phyloP scores from a whole-genome alignment of 2,797 vertebrate species.

The Chaetodon trifasciatus region DNA sequence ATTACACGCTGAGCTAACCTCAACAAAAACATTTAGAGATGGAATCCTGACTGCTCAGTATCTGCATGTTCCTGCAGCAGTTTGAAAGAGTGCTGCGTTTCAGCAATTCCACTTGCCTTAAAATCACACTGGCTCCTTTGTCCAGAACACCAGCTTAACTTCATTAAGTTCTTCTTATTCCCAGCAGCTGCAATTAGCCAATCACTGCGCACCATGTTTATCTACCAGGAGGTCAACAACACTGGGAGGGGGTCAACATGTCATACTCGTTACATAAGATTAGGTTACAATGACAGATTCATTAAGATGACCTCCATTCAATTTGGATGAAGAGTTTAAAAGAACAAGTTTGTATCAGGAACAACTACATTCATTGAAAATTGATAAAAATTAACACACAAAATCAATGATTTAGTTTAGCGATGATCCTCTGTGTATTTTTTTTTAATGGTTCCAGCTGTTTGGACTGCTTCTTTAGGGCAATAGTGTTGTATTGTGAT shows the following conservation, averaged over 20 bases:
- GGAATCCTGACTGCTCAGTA: conserved; percentile 21
- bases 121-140: conserved; percentile 30
- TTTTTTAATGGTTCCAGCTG: not conserved
- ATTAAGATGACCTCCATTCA: not conserved
- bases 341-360: too few relatives aligned
- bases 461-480: not conserved
- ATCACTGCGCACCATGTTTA: conserved; percentile 2
- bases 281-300: not conserved
- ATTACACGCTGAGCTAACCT: conserved; percentile 35
- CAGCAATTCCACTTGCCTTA: not conserved
- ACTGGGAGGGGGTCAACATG: not conserved
- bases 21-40: conserved; percentile 45
- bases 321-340: too few relatives aligned
- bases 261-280: not conserved
- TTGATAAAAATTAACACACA: too few relatives aligned
- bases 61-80: not conserved
- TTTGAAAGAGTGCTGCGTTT: conserved; percentile 10
- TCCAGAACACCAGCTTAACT: conserved; percentile 23
- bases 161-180: conserved; percentile 30
- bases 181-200: conserved; percentile 25
- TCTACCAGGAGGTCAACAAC: conserved; percentile 10
- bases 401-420: too few relatives aligned
- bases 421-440: too few relatives aligned
- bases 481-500: not conserved
- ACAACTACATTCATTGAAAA: too few relatives aligned